Evolutionary conservation across 2,113 vertebrate genomes (phyloP).

Genomic region (Eulacestoma nigropectus): DNA sequence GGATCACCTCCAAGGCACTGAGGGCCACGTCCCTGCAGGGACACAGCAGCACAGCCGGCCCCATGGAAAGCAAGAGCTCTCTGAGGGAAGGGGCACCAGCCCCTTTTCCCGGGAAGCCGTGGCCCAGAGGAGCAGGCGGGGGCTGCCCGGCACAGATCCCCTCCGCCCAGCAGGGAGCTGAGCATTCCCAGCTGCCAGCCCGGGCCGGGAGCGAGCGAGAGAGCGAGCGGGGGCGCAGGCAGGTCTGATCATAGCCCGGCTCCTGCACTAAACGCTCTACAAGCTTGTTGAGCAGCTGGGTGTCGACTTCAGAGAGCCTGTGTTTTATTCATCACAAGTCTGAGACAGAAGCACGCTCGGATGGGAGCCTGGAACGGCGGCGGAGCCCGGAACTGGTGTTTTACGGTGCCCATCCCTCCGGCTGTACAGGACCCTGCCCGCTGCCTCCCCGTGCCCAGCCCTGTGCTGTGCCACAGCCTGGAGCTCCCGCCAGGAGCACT

Average conservation of each 20-base stretch:
- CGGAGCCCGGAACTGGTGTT: accelerated
- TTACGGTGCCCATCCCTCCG: accelerated
- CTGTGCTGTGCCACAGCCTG: not conserved
- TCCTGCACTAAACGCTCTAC: not conserved
- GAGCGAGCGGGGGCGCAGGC: not conserved
- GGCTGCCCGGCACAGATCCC: not conserved
- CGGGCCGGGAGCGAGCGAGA: accelerated
- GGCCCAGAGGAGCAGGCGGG: not conserved
- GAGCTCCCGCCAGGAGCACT: not conserved
- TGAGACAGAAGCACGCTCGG: accelerated
- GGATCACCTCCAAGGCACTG: accelerated
- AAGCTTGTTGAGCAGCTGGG: not conserved
- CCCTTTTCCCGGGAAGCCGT: accelerated
- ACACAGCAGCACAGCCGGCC: accelerated
- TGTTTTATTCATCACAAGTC: not conserved
- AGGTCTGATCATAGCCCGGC: not conserved
- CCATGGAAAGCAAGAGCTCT: not conserved
- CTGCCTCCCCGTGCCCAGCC: not conserved
- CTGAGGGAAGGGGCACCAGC: not conserved
- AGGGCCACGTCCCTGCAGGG: not conserved
- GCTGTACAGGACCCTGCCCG: accelerated
- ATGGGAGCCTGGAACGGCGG: accelerated
- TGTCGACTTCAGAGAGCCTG: not conserved
- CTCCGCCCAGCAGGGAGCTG: not conserved
- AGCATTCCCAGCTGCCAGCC: not conserved